These are phyloP conservation scores for Drosophila ananassae DNA, from an alignment of 1,140 invertebrate species.

Conservation along the genomic window DNA sequence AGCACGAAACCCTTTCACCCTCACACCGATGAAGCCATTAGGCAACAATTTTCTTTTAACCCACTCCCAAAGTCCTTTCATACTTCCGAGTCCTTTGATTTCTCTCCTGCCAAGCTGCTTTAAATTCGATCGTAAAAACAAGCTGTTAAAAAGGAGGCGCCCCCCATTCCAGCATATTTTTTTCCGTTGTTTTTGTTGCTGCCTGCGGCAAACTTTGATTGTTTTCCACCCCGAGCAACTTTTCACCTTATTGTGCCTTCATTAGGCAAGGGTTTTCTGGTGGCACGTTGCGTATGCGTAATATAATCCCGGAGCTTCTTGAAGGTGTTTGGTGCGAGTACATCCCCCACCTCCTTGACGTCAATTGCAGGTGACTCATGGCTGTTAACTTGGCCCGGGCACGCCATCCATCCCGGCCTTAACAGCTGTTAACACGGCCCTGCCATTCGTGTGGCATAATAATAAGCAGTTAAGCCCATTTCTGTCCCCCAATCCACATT, in stretches of 20 bases:
- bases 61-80: slow-evolving; percentile 7
- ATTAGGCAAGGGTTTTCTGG: slow-evolving; percentile 26
- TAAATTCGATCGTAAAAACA: slow-evolving; percentile 59
- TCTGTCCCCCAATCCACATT: slow-evolving; percentile 41
- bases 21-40: slow-evolving; percentile 71
- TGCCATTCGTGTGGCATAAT: slow-evolving; percentile 75
- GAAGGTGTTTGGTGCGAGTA: slow-evolving; percentile 18
- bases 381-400: slow-evolving; percentile 60
- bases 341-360: slow-evolving; percentile 19
- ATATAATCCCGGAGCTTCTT: slow-evolving; percentile 43
- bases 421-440: slow-evolving; percentile 75
- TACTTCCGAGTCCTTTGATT: slow-evolving; percentile 58
- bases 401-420: slow-evolving; percentile 53
- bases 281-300: slow-evolving; percentile 69
- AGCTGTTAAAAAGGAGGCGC: slow-evolving; percentile 37
- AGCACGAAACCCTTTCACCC: slow-evolving; percentile 13
- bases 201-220: slow-evolving; percentile 71
- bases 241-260: slow-evolving; percentile 45
- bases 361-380: slow-evolving; percentile 80
- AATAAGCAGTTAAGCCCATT: slow-evolving; percentile 69
- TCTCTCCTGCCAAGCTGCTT: slow-evolving; percentile 32
- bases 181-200: slow-evolving; percentile 12
- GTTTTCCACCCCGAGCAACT: slow-evolving; percentile 46
- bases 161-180: slow-evolving; percentile 22
- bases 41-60: slow-evolving; percentile 37